Base-by-base conservation (phyloP, 2,113 vertebrate species). In the Sorex araneus region DNA sequence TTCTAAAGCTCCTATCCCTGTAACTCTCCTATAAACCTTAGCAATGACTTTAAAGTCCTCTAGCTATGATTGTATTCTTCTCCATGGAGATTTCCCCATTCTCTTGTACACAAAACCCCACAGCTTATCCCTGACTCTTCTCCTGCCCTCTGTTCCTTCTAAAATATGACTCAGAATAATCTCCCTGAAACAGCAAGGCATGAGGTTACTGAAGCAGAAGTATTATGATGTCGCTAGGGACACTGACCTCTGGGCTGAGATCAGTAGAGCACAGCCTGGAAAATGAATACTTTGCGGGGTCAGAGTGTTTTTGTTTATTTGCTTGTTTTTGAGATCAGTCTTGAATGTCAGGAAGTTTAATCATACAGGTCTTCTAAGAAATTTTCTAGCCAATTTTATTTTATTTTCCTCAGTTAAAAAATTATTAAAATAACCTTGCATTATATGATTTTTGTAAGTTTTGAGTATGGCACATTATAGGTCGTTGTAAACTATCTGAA, bases 151-250 rank as follows among this genome's bases (percentile, higher is more conserved):
- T 93, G 70, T 76, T 89, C 63, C 78, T 60, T 81, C 63, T 92
- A 78, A 93, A 93, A 84, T 47, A 73, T 86, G 92, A 94, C 78
- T 90, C 79, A 50, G 73, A 74, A 34, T 67, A 85, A 82, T 85
- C 88, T 92, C 84, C 75, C 91, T 70, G n/a, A 93, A 88, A 78
- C 45, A 81, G 79, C n/a, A 84, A 60, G 85, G 67, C n/a, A 36
- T 27, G 71, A 81, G 90, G 77, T 77, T 50, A 88, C 74, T 8
- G 45, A 81, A 92, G 67, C n/a, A 67, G 67, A 93, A 90, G 75
- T 70, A 25, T 45, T 75, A 16, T 57, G 70, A 57, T n/a, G 54
- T 47, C 45, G 45, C 30, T 83, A 80, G 90, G 85, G 74, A 85
- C 63, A 84, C 79, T n/a, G 69, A 92, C 81, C 57, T 80, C 28